Percentiles rank a stretch among this genome's conserved stretches.
These are phyloP conservation scores for Tetrapedia diversipes DNA, from an alignment of 2,888 invertebrate species.

Conservation along the genomic window DNA sequence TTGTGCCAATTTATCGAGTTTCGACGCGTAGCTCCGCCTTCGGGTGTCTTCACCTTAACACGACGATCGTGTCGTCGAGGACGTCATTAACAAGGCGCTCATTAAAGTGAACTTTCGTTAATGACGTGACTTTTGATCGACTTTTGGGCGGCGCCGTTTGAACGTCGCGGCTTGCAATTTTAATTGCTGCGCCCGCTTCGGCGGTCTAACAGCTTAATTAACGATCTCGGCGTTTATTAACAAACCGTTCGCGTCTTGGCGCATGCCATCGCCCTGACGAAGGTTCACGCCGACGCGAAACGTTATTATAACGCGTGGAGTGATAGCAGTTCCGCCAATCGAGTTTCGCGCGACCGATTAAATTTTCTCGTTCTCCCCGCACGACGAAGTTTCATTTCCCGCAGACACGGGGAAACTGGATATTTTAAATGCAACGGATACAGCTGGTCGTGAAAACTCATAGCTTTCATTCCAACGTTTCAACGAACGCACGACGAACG, in stretches of 20 bases:
- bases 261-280: not conserved
- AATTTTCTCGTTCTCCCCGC: too few relatives aligned
- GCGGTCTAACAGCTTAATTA: slow-evolving; percentile 27
- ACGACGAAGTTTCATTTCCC: too few relatives aligned
- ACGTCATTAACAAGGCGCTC: slow-evolving; percentile 41
- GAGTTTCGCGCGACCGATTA: too few relatives aligned
- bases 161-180: slow-evolving; percentile 22
- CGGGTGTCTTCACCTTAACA: not conserved
- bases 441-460: too few relatives aligned
- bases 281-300: not conserved
- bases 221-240: slow-evolving; percentile 22
- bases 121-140: slow-evolving; percentile 34
- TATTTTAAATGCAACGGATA: too few relatives aligned
- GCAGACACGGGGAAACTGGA: too few relatives aligned
- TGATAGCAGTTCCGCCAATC: slow-evolving; percentile 1
- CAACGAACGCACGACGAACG: too few relatives aligned
- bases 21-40: not conserved
- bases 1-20: not conserved
- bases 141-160: slow-evolving; percentile 28
- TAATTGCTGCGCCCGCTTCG: slow-evolving; percentile 25
- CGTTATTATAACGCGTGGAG: not conserved
- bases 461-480: too few relatives aligned
- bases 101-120: slow-evolving; percentile 29
- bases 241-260: not conserved
- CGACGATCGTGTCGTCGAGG: slow-evolving; percentile 23